These are phyloP conservation scores for Stegostoma tigrinum DNA, from an alignment of 2,113 vertebrate species.

Conservation along the genomic window DNA sequence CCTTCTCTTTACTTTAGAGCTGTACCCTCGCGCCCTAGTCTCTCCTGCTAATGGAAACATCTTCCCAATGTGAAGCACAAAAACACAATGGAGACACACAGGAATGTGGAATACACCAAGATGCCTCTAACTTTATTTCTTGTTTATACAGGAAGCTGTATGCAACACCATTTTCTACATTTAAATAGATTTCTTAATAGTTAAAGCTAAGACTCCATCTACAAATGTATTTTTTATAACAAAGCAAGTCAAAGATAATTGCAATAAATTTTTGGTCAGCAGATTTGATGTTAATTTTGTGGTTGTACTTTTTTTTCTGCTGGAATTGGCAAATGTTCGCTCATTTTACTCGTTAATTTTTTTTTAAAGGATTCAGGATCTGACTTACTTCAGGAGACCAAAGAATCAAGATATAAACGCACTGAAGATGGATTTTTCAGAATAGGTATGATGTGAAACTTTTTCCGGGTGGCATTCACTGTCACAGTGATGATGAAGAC, in stretches of 20 bases:
- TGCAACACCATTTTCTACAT: neutral
- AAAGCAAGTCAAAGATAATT: neutral
- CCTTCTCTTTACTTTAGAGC: no score
- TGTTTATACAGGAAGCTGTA: neutral
- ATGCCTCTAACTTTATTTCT: neutral
- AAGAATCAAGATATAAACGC: constrained; percentile 72
- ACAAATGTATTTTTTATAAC: constrained; percentile 40
- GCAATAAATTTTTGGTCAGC: constrained; percentile 37
- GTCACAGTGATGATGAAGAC: neutral
- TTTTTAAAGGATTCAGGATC: constrained; percentile 55
- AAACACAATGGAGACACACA: no score
- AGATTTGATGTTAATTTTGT: neutral
- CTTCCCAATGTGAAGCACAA: neutral
- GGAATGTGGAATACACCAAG: neutral
- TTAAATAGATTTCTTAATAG: neutral
- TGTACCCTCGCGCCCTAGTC: no score
- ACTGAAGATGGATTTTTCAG: constrained; percentile 88
- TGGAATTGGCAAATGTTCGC: neutral
- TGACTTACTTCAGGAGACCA: constrained; percentile 71
- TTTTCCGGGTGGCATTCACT: neutral
- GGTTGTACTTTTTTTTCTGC: neutral
- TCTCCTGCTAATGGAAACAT: no score
- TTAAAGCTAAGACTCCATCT: constrained; percentile 39
- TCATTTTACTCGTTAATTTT: constrained; percentile 41
- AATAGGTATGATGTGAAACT: constrained; percentile 65